Evolutionary conservation across 92 coral and sea anemone species (phyloP).

Genomic region (Ricordea florida): DNA sequence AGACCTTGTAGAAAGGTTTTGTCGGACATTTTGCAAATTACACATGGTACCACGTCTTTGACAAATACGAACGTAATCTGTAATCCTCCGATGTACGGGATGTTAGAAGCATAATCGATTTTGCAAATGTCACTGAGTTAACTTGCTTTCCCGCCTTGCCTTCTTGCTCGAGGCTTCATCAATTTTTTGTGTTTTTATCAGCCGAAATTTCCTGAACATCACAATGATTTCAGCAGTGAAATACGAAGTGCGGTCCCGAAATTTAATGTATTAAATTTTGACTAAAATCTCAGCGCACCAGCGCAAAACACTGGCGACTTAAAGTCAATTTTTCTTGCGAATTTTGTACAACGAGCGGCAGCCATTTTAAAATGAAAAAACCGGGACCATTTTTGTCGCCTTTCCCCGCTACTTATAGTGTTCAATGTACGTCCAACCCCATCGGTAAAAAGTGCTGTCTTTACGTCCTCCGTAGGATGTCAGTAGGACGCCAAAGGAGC

Average conservation of each 20-base stretch:
- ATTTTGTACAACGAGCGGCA: too few relatives aligned
- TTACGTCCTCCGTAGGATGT: slow-evolving; percentile 34
- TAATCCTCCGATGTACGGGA: not conserved
- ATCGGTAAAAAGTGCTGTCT: slow-evolving; percentile 9
- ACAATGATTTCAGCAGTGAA: not conserved
- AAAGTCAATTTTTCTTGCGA: too few relatives aligned
- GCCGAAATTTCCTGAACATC: not conserved
- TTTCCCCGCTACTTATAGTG: slow-evolving; percentile 10
- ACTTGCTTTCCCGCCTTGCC: not conserved
- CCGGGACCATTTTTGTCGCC: too few relatives aligned
- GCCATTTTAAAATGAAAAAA: too few relatives aligned
- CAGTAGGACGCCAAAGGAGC: slow-evolving; percentile 82
- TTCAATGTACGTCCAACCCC: slow-evolving; percentile 22
- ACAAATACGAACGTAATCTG: too few relatives aligned
- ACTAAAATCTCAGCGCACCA: not conserved
- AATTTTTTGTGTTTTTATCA: not conserved
- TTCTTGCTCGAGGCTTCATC: slow-evolving; percentile 1
- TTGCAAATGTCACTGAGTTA: not conserved
- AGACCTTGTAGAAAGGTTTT: too few relatives aligned
- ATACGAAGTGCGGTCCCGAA: not conserved
- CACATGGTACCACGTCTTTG: too few relatives aligned
- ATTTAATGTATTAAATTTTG: not conserved
- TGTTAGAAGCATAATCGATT: not conserved
- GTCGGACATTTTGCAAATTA: too few relatives aligned
- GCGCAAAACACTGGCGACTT: too few relatives aligned